phyloP scores from a whole-genome alignment of 2,113 vertebrate species.

The Stigmatopora nigra region DNA sequence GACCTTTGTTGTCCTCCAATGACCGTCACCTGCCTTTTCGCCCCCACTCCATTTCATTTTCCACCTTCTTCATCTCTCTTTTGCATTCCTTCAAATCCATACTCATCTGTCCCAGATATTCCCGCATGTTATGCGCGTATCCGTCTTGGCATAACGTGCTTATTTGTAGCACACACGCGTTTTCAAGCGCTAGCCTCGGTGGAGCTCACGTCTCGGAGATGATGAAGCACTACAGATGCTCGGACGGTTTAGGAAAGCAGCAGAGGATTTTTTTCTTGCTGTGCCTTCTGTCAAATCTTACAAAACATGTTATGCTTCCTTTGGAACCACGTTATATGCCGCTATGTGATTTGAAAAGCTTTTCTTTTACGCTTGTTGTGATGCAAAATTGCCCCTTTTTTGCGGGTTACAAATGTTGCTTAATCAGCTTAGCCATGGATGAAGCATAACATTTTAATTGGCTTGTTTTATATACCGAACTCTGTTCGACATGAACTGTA shows the following conservation, averaged over 20 bases:
- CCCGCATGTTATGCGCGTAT: constrained; percentile 1
- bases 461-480: background rate
- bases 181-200: constrained; percentile 19
- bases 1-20: constrained; percentile 11
- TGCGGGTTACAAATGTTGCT: background rate
- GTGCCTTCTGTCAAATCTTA: background rate
- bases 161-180: constrained; percentile 1
- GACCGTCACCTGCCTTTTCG: constrained; percentile 16
- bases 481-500: background rate
- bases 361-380: background rate
- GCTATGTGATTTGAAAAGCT: constrained; percentile 8
- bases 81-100: constrained; percentile 28
- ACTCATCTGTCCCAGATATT: constrained; percentile 45
- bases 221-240: constrained; percentile 37
- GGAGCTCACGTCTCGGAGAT: constrained; percentile 39
- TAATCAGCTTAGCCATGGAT: background rate
- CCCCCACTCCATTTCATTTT: constrained; percentile 1
- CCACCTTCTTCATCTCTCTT: constrained; percentile 33
- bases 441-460: background rate
- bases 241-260: constrained; percentile 22
- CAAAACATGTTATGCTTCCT: constrained; percentile 5
- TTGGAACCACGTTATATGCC: constrained; percentile 6
- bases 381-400: background rate
- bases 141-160: constrained; percentile 4
- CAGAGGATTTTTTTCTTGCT: constrained; percentile 12